phyloP scores from a whole-genome alignment of 2,797 vertebrate genomes.

The Emys orbicularis region DNA sequence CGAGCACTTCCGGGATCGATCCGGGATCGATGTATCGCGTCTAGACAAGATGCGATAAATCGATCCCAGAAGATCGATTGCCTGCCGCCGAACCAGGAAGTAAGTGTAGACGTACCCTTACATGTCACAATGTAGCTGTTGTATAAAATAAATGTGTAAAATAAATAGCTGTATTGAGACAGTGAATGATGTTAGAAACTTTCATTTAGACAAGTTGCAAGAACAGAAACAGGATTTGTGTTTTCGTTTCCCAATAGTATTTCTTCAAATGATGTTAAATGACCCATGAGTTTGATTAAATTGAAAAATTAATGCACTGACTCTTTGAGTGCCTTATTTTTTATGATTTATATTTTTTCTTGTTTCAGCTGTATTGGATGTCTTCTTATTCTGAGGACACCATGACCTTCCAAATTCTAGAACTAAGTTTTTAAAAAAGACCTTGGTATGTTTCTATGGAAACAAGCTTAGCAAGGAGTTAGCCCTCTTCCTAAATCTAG shows the following conservation, averaged over 20 bases:
- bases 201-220: conserved; percentile 18
- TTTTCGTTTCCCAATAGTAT: conserved; percentile 54
- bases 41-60: too few relatives aligned
- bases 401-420: conserved; percentile 1
- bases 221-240: neutral
- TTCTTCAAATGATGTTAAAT: conserved; percentile 65
- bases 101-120: too few relatives aligned
- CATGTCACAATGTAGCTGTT: neutral
- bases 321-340: conserved; percentile 46
- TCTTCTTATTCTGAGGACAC: conserved; percentile 6
- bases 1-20: too few relatives aligned
- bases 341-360: conserved; percentile 56
- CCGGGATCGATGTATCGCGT: too few relatives aligned
- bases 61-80: too few relatives aligned
- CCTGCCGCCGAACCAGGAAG: too few relatives aligned
- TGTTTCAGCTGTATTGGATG: conserved; percentile 26
- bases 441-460: neutral
- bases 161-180: neutral
- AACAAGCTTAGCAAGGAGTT: neutral
- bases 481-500: neutral
- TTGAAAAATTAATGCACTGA: conserved; percentile 64
- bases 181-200: neutral
- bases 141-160: neutral
- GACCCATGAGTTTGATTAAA: conserved; percentile 65
- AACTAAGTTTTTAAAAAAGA: neutral